Evolutionary conservation across 2,888 invertebrate genomes (phyloP).

Genomic region (Drosophila greeni): DNA sequence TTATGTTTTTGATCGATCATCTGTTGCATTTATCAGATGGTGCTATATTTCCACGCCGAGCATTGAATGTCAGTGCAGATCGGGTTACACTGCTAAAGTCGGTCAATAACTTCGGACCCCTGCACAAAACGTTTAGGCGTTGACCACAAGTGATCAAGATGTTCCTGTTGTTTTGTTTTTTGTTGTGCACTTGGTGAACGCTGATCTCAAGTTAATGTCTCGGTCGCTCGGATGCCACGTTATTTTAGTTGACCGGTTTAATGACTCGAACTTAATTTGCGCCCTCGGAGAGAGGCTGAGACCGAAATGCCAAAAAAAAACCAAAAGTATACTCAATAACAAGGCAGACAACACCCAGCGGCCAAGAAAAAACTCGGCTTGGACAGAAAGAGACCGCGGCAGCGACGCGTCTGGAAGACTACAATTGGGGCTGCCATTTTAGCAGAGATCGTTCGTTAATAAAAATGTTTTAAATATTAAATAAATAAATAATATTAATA

Average conservation of each 20-base stretch:
- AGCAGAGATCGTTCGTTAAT: not conserved
- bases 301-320: conserved; percentile 23
- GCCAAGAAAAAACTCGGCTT: conserved; percentile 30
- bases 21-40: conserved; percentile 31
- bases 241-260: conserved; percentile 67
- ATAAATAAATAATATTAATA: no score
- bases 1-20: conserved; percentile 22
- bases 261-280: conserved; percentile 72
- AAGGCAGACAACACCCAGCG: conserved; percentile 48
- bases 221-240: conserved; percentile 52
- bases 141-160: conserved; percentile 51
- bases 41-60: conserved; percentile 37
- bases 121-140: conserved; percentile 54
- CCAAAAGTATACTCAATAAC: conserved; percentile 20
- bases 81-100: conserved; percentile 66
- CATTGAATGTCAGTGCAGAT: conserved; percentile 60
- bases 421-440: conserved; percentile 8
- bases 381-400: conserved; percentile 32
- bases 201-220: conserved; percentile 38
- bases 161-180: conserved; percentile 43
- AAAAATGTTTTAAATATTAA: not conserved
- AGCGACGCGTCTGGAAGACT: conserved; percentile 51
- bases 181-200: conserved; percentile 32
- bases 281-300: conserved; percentile 50
- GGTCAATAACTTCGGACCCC: conserved; percentile 66